Evolutionary conservation across 1,140 invertebrate species (phyloP).

Genomic region (Euura lappo): DNA sequence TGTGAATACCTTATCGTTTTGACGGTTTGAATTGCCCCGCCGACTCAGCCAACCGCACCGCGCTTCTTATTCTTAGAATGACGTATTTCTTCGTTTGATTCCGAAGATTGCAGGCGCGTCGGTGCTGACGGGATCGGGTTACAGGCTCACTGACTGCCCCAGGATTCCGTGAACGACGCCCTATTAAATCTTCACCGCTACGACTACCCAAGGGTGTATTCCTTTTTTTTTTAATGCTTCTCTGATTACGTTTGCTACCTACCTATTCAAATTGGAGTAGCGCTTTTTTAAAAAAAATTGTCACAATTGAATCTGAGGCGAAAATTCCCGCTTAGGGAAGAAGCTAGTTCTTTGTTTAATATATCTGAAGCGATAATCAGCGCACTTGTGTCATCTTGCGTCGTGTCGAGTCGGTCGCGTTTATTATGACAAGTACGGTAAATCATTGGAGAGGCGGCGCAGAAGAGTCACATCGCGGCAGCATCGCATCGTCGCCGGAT

Average conservation of each 20-base stretch:
- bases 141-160: neutral
- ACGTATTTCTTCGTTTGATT: constrained; percentile 50
- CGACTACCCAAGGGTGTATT: neutral
- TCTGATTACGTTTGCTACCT: too few relatives aligned
- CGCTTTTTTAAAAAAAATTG: too few relatives aligned
- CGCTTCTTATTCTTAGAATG: constrained; percentile 46
- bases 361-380: neutral
- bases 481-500: neutral
- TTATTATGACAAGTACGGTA: neutral
- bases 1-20: constrained; percentile 53
- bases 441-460: neutral
- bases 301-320: too few relatives aligned
- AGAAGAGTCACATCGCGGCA: neutral
- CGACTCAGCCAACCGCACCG: neutral
- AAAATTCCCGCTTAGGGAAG: too few relatives aligned
- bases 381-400: neutral
- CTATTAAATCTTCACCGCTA: neutral
- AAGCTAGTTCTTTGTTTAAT: neutral
- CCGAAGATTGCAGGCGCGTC: constrained; percentile 38
- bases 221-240: too few relatives aligned
- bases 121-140: constrained; percentile 15
- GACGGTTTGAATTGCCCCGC: constrained; percentile 51
- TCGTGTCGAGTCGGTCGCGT: constrained; percentile 1
- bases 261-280: too few relatives aligned
- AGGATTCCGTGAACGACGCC: neutral